Evolutionary conservation across 2,113 vertebrate genomes (phyloP), one percentile per base, ranked within the genome.

Genomic region (Symphodus melops): DNA sequence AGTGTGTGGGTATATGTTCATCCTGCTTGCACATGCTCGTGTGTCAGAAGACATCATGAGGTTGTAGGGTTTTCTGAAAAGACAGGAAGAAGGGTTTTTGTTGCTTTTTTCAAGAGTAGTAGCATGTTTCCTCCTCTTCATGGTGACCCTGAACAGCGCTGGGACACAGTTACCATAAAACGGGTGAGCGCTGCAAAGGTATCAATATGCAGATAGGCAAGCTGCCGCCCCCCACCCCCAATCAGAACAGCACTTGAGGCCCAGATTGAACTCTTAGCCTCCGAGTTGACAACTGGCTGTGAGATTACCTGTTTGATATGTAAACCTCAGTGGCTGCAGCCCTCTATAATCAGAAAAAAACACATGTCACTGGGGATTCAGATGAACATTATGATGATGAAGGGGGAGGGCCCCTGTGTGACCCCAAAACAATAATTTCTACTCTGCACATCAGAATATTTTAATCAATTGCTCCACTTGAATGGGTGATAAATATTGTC

Each of bases 111-210:
- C 69, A 77, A 75, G 61, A 53, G 51, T 59, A 81, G 59, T 51
- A 63, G 52, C 41, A 3, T 79, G 79, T 53, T 23, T 4, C 48
- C 20, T 65, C 25, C 39, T 58, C 58, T 70, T 48, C 52, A 58
- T 19, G 1, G 36, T 72, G 63, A 39, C 77, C 77, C 68, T 90
- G 75, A 89, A 87, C 65, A 68, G 77, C 39, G 75, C 49, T 72
- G 55, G 56, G 65, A 63, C 37, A 54, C 42, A 39, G 55, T 54
- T 6, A 14, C 68, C 64, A 65, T 76, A 65, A 81, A 81, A 75
- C 10, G 9, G 62, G n/a, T n/a, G n/a, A n/a, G n/a, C 36, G 39
- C 44, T n/a, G 77, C 72, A 59, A 66, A 21, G 17, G 54, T 69
- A 55, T 79, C 36, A 77, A 76, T 75, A 46, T 79, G 74, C 57